These are phyloP conservation scores for Pheucticus melanocephalus DNA, from an alignment of 2,113 vertebrate species.

Conservation along the genomic window DNA sequence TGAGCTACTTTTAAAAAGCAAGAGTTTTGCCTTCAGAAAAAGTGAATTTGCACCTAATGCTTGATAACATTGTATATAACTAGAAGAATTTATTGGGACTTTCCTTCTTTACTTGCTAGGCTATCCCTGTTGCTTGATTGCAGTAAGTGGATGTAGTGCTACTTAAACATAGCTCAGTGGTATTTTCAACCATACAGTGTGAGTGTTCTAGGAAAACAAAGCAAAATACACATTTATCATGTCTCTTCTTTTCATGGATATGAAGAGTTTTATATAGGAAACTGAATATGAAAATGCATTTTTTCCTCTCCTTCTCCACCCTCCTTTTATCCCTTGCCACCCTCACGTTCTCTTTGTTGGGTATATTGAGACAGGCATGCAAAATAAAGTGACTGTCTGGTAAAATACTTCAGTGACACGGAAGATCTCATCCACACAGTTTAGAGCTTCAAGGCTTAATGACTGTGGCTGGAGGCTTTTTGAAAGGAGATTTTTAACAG, in stretches of 20 bases:
- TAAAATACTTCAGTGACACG: background rate
- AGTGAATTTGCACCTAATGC: background rate
- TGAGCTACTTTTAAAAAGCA: background rate
- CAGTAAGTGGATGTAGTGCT: background rate
- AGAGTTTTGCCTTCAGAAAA: background rate
- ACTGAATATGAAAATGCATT: background rate
- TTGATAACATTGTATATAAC: background rate
- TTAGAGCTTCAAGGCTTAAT: background rate
- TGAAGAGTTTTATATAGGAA: background rate
- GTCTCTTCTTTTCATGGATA: background rate
- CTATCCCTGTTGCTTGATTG: background rate
- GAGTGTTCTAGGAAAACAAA: background rate
- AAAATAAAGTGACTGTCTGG: background rate
- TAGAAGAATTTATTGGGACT: background rate
- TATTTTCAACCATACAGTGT: background rate
- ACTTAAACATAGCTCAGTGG: background rate
- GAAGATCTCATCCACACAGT: background rate
- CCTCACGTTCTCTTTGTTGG: background rate
- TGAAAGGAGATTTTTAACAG: conserved; percentile 16
- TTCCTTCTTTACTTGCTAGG: background rate
- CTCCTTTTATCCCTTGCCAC: background rate
- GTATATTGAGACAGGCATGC: background rate
- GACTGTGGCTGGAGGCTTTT: background rate
- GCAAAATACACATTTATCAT: background rate
- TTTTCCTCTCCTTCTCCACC: background rate